Base-by-base conservation (phyloP, 1,140 invertebrate genomes). In the Oryctes rhinoceros region DNA sequence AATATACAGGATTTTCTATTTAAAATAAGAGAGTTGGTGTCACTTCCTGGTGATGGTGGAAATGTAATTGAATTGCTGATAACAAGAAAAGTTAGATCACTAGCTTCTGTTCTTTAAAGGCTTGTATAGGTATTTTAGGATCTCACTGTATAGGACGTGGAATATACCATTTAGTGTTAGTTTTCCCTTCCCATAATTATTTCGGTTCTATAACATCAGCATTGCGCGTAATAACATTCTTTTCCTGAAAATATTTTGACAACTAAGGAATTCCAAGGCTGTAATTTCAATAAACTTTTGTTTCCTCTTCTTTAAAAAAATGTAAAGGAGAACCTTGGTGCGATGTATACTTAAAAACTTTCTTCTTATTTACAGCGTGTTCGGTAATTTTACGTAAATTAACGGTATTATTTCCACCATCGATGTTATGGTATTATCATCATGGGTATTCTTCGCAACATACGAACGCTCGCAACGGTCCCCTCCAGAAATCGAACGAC, bases 401-500 rank as follows among this genome's bases (percentile, higher is more conserved):
- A 71, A 24, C 65, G 65, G 65, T 71, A 71, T 71, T 71, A 71
- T 37, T 24, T 71, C 65, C 20, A 35, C 24, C 65, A 59, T n/a
- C 53, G 18, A 59, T 24, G 20, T 71, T 71, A 13, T 13, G 65
- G 39, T 44, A 44, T 44, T 59, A 59, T 59, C 18, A 59, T 59
- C 53, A n/a, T n/a, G 53, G 18, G 53, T 59, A 59, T 59, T 15
- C 53, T 59, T 24, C 65, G 20, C 65, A 13, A 35, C 35, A 10
- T 37, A 67, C 9, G 24, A 24, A 71, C 24, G 37, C 65, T 71
- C 35, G 81, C 65, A 80, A 78, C 78, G 79, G 81, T 80, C 82
- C 80, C 39, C 78, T 79, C 82, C 79, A 82, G 65, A 71, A 15
- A 35, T 83, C 83, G 83, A 85, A 80, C 83, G 24, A 80, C 83